phyloP scores from a whole-genome alignment of 1,140 invertebrate genomes.

The Latrodectus geometricus region DNA sequence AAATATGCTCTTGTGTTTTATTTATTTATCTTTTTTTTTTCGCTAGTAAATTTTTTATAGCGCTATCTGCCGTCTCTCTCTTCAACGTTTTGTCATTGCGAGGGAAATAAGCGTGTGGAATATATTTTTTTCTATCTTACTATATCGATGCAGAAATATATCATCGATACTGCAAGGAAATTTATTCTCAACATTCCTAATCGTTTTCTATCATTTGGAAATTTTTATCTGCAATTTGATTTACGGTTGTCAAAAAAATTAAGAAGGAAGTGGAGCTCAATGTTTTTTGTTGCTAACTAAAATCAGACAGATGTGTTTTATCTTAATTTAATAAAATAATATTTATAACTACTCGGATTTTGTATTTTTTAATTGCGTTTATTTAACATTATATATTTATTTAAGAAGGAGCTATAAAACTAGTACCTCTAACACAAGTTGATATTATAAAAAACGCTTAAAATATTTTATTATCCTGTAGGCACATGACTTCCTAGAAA shows the following conservation, averaged over 20 bases:
- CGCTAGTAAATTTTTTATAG: conserved; percentile 9
- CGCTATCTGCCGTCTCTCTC: neutral
- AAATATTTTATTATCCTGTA: too few species aligned
- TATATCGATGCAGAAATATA: neutral
- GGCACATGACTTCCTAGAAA: too few species aligned
- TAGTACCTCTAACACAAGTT: too few species aligned
- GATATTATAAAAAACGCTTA: too few species aligned
- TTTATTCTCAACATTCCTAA: neutral
- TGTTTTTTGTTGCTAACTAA: neutral
- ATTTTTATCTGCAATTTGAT: neutral
- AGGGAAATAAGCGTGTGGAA: conserved; percentile 12
- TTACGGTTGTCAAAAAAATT: neutral
- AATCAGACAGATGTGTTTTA: neutral
- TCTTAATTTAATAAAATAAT: too few species aligned
- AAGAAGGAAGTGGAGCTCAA: neutral
- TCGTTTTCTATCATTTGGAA: neutral
- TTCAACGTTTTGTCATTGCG: conserved; percentile 46
- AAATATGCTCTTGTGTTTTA: conserved; percentile 22
- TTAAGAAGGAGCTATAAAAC: too few species aligned
- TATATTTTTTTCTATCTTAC: conserved; percentile 5
- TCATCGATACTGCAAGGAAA: neutral
- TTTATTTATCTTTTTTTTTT: conserved; percentile 25
- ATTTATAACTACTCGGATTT: too few species aligned
- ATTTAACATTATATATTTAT: too few species aligned
- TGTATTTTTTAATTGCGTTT: too few species aligned